Conservation (phyloP, 2,113 vertebrate genomes). For the Origma solitaria region DNA sequence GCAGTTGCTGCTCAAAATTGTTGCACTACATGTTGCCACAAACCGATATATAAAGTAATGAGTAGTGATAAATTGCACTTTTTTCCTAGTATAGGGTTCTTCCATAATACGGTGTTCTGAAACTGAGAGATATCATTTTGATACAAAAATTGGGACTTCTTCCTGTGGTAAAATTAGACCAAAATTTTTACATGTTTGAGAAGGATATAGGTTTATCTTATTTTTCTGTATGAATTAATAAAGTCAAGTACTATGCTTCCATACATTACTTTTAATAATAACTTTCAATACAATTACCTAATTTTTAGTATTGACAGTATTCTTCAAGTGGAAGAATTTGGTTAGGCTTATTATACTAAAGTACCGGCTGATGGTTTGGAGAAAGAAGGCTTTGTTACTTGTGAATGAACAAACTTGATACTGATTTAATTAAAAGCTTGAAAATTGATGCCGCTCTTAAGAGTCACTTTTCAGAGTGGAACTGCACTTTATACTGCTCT, state of each 20-base stretch:
- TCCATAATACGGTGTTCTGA: neutral
- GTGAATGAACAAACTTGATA: neutral
- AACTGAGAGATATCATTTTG: neutral
- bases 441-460: neutral
- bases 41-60: neutral
- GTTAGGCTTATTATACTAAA: neutral
- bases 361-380: neutral
- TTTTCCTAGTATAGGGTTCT: neutral
- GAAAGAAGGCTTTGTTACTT: conserved; percentile 40
- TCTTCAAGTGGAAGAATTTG: neutral
- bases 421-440: conserved; percentile 32
- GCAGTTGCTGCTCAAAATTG: neutral
- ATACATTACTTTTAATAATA: neutral
- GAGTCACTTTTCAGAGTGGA: conserved; percentile 12
- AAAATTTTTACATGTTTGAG: neutral
- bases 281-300: neutral
- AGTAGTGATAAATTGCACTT: neutral
- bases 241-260: neutral
- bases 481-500: neutral
- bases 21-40: neutral
- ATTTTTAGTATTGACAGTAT: neutral
- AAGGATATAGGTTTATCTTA: neutral
- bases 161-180: neutral
- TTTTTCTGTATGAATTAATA: neutral
- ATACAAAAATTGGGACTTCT: neutral